These are phyloP conservation scores for Peromyscus californicus DNA, from an alignment of 2,113 vertebrate species.

Conservation along the genomic window DNA sequence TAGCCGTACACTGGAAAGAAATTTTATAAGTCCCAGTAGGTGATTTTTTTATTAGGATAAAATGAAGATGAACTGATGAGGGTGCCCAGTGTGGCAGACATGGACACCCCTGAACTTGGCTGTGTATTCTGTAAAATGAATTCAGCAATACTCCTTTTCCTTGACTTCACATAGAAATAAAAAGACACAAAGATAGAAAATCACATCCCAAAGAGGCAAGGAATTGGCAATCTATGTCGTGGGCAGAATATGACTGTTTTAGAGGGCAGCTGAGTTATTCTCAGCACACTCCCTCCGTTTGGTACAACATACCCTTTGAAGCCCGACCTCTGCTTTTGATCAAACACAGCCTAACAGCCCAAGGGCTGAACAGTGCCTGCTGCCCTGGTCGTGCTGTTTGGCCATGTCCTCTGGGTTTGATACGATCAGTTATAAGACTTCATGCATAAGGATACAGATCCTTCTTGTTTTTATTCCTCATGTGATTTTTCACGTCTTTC, in stretches of 20 bases:
- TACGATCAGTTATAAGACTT: background rate
- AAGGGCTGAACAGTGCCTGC: background rate
- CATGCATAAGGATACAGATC: background rate
- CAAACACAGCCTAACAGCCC: background rate
- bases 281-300: background rate
- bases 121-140: background rate
- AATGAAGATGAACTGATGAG: background rate
- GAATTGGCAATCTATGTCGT: background rate
- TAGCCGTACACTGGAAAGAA: background rate
- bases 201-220: background rate
- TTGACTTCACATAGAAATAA: background rate
- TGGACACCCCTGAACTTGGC: background rate
- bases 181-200: background rate
- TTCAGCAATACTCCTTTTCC: background rate
- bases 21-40: background rate
- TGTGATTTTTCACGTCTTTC: background rate
- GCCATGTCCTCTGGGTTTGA: background rate
- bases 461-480: background rate
- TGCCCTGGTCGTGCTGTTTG: no score
- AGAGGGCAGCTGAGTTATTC: background rate
- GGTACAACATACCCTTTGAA: background rate
- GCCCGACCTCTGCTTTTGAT: background rate
- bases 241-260: background rate
- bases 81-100: accelerated
- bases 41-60: background rate